These are phyloP conservation scores for Deilephila elpenor DNA, from an alignment of 2,888 invertebrate genomes.

Conservation along the genomic window DNA sequence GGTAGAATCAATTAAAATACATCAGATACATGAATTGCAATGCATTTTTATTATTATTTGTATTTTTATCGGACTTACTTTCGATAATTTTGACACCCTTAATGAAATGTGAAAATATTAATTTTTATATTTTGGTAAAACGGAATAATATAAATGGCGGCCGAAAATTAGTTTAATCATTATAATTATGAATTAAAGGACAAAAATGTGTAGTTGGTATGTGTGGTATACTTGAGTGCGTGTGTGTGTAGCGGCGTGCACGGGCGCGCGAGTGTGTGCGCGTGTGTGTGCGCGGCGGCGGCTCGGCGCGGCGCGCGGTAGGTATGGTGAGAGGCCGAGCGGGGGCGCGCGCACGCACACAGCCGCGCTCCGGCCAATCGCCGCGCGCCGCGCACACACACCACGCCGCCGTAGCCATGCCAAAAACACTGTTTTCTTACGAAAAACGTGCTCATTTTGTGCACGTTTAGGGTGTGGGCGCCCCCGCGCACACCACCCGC, in stretches of 20 bases:
- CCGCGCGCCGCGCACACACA: constrained; percentile 67
- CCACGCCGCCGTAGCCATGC: constrained; percentile 51
- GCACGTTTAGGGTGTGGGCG: constrained; percentile 66
- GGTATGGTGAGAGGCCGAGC: constrained; percentile 70
- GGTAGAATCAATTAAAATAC: too few species aligned
- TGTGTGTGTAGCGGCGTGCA: constrained; percentile 32
- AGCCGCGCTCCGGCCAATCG: constrained; percentile 67
- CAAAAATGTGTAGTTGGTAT: constrained; percentile 13
- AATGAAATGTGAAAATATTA: too few species aligned
- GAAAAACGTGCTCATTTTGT: constrained; percentile 70
- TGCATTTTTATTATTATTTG: too few species aligned
- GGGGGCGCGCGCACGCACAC: constrained; percentile 71
- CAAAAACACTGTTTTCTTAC: constrained; percentile 67
- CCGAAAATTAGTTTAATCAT: not conserved
- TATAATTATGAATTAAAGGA: constrained; percentile 18
- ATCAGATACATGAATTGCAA: too few species aligned
- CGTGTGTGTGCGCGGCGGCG: constrained; percentile 46
- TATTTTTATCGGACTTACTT: too few species aligned
- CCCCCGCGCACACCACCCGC: constrained; percentile 67
- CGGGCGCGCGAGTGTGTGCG: constrained; percentile 24
- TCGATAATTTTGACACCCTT: too few species aligned
- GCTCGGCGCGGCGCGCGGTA: constrained; percentile 59
- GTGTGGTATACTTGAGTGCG: constrained; percentile 31
- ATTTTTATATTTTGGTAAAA: too few species aligned
- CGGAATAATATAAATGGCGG: too few species aligned